These are phyloP conservation scores for Okapia johnstoni DNA, from an alignment of 2,113 vertebrate genomes.

Conservation along the genomic window DNA sequence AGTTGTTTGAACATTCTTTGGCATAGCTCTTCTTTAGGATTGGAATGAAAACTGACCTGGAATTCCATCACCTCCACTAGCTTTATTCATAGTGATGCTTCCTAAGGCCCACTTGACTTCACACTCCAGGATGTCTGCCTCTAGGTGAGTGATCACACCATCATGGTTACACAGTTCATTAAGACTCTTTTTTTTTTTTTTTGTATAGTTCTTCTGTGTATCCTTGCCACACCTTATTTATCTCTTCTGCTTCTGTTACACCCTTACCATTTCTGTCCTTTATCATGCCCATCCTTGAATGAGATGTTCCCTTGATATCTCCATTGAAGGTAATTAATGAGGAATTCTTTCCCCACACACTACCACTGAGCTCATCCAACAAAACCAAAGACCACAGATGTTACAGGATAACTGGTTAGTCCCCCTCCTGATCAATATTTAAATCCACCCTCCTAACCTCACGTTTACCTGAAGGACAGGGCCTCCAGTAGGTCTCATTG, in stretches of 20 bases:
- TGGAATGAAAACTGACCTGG: background rate
- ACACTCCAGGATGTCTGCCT: background rate
- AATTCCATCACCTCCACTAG: background rate
- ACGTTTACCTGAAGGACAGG: background rate
- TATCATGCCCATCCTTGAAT: background rate
- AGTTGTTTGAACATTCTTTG: background rate
- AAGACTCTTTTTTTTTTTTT: background rate
- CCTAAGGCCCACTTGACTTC: background rate
- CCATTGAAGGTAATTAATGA: background rate
- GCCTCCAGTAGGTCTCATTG: background rate
- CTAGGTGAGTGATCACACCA: background rate
- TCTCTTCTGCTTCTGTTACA: background rate
- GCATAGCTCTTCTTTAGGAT: background rate
- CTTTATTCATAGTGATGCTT: background rate
- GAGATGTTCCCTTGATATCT: background rate
- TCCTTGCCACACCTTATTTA: background rate
- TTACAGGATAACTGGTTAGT: background rate
- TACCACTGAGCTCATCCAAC: background rate
- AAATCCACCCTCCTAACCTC: background rate
- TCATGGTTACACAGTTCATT: background rate
- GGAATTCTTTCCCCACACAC: background rate
- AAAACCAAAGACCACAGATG: background rate
- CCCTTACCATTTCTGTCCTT: background rate
- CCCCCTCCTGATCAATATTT: too few relatives aligned
- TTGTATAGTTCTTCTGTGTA: background rate